These are phyloP conservation scores for Drosophila fungiperda DNA, from an alignment of 2,888 invertebrate genomes.

Conservation along the genomic window DNA sequence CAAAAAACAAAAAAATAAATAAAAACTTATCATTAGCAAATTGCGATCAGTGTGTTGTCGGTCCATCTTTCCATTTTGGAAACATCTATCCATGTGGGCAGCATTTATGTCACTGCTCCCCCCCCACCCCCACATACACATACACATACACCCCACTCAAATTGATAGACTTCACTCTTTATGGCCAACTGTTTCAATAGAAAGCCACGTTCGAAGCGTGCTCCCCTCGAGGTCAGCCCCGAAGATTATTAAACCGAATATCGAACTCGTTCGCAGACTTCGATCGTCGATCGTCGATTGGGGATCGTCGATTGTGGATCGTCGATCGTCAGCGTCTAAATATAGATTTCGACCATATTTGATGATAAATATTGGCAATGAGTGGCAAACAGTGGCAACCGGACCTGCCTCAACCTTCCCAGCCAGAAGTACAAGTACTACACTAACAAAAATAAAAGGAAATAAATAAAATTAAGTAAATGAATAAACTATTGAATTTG, in stretches of 20 bases:
- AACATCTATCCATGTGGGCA: conserved; percentile 3
- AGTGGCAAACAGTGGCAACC: conserved; percentile 52
- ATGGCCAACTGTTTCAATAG: conserved; percentile 76
- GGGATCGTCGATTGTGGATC: conserved; percentile 1
- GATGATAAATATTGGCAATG: conserved; percentile 80
- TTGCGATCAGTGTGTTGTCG: conserved; percentile 15
- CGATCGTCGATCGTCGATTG: conserved; percentile 22
- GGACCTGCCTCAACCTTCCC: conserved; percentile 75
- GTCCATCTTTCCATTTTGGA: neutral
- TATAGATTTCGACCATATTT: conserved; percentile 81
- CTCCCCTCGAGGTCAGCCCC: conserved; percentile 63
- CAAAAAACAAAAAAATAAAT: conserved; percentile 41
- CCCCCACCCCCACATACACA: neutral
- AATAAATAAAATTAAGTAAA: neutral
- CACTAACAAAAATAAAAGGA: neutral
- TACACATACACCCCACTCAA: neutral
- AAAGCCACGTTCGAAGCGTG: conserved; percentile 61
- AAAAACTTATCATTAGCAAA: neutral
- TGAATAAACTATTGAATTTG: neutral
- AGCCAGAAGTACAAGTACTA: conserved; percentile 20
- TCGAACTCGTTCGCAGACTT: conserved; percentile 4
- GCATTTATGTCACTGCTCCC: neutral
- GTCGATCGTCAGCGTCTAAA: conserved; percentile 74
- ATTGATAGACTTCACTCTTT: conserved; percentile 18
- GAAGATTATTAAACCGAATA: conserved; percentile 32